These are phyloP conservation scores for Empis livida DNA, from an alignment of 2,888 invertebrate species.

Conservation along the genomic window DNA sequence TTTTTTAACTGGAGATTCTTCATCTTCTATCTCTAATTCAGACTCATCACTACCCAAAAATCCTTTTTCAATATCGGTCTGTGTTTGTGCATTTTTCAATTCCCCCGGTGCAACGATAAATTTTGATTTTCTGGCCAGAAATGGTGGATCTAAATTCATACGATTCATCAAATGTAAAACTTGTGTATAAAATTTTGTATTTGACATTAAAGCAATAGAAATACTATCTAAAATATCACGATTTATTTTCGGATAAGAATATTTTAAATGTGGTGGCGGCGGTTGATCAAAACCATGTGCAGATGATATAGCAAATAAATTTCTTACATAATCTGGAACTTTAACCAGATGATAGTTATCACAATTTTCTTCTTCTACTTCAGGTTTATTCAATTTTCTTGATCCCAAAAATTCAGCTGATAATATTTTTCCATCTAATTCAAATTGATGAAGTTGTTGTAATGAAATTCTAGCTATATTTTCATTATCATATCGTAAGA, in stretches of 20 bases:
- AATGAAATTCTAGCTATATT: not conserved
- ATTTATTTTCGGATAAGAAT: slow-evolving; percentile 68
- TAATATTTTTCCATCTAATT: not conserved
- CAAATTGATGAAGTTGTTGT: not conserved
- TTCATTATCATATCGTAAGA: not conserved
- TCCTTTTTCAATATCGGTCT: slow-evolving; percentile 20
- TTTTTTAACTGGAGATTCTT: slow-evolving; percentile 10
- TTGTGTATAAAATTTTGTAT: slow-evolving; percentile 74
- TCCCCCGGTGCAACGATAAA: slow-evolving; percentile 2
- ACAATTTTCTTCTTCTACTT: too few species aligned
- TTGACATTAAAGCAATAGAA: slow-evolving; percentile 54
- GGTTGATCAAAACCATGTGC: slow-evolving; percentile 48
- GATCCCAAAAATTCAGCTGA: not conserved
- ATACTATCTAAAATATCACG: slow-evolving; percentile 64
- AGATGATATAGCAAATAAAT: not conserved
- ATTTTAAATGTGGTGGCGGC: slow-evolving; percentile 60
- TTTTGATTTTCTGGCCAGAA: slow-evolving; percentile 36
- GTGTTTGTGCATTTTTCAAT: slow-evolving; percentile 17
- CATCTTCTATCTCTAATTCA: slow-evolving; percentile 30
- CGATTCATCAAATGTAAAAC: slow-evolving; percentile 88
- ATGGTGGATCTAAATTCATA: slow-evolving; percentile 81
- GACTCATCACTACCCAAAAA: slow-evolving; percentile 21
- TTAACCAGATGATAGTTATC: not conserved
- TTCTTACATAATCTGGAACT: not conserved
- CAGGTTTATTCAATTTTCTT: not conserved